Base-by-base conservation (phyloP, 2,113 vertebrate genomes). In the Indicator indicator region DNA sequence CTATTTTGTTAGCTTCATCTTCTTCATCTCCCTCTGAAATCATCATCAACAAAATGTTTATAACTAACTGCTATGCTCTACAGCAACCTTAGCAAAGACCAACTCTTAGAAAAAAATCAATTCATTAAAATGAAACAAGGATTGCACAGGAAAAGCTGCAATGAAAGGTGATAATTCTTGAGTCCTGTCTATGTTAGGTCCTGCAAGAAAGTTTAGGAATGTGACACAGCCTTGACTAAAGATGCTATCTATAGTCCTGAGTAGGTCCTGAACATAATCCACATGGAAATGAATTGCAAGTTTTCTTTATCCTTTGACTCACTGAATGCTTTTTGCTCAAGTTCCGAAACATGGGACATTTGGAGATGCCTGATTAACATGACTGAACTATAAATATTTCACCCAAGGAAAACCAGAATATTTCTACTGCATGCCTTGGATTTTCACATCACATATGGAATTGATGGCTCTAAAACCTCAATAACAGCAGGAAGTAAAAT, bases 1-100 rank as follows among this genome's bases (percentile, higher is more conserved):
- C 99, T n/a, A 99, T 99, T 98, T 99, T 99, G 97, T 99, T 99
- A 91, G 99, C 99, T 98, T 99, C 99, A 86, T 99, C 99, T 96
- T 99, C 99, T 97, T 99, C 99, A 94, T 99, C 99, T 89, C 99
- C 99, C 97, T 99, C 99, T 99, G 96, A 87, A 88, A 95, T 88
- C 55, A 95, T 36, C 72, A 94, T 80, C 19, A 84, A 40, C 18
- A 76, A 89, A 71, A 16, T 10, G 18, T 84, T 76, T 92, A 28
- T n/a, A 78, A 96, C 42, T 15, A 91, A 54, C 70, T 42, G 32
- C 28, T 32, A 9, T 44, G 63, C 88, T 92, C 33, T n/a, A 94
- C 90, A 58, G 23, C 70, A 88, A 86, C 5, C 2, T 52, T 73
- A 77, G 3, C 9, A 6, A 70, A 94, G 36, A 18, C 19, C 4